Percentiles rank a stretch among this genome's conserved stretches.
Evolutionary conservation across 2,113 vertebrate species (phyloP).

Genomic region (Anarhynchus alexandrinus): DNA sequence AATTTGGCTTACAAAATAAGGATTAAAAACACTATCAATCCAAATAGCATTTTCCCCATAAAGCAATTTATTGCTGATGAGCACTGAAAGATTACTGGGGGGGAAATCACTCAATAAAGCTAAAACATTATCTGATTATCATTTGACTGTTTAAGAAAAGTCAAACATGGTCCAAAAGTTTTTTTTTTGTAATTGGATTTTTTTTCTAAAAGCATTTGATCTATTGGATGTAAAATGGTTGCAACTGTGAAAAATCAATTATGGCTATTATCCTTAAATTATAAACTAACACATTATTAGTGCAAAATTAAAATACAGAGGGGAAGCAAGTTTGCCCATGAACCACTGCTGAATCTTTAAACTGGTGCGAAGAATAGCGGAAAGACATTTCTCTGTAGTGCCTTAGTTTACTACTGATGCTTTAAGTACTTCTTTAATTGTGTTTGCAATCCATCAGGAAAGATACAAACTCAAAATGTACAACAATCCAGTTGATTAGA

Average conservation of each 20-base stretch:
- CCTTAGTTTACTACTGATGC: neutral
- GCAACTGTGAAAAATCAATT: neutral
- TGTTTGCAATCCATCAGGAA: neutral
- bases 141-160: conserved; percentile 4
- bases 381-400: neutral
- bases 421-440: neutral
- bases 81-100: neutral
- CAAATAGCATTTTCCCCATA: neutral
- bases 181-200: neutral
- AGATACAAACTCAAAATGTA: neutral
- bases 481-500: neutral
- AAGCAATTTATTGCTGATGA: neutral
- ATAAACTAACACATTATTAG: neutral
- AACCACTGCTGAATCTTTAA: neutral
- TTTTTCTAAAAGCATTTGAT: neutral
- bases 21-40: neutral
- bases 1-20: neutral
- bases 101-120: neutral
- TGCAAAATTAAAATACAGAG: neutral
- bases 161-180: neutral
- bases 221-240: neutral
- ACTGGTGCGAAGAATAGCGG: neutral
- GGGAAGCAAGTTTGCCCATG: neutral
- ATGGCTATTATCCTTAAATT: neutral
- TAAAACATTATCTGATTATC: conserved; percentile 22